Base-by-base conservation (phyloP, 2,113 vertebrate species). In the Osmerus eperlanus region DNA sequence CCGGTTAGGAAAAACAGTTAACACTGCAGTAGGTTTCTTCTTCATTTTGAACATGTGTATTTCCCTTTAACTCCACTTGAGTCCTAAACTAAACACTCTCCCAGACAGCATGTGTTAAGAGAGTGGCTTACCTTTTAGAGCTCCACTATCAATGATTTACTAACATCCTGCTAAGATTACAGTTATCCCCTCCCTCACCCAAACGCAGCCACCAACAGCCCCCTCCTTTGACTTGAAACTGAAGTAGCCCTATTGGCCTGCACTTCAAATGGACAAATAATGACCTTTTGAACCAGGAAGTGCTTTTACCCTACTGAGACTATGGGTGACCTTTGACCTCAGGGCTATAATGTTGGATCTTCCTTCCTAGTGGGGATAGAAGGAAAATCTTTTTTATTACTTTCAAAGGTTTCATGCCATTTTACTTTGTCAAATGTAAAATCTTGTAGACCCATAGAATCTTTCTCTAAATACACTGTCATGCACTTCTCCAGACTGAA, bases 111-210 rank as follows among this genome's bases (percentile, higher is more conserved):
- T 72, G 25, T 72, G 70, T 76, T 52, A 68, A 83, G 74, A 77
- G 70, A 73, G 67, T 75, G 66, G 70, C 68, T 74, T 77, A 67
- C 71, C 83, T 77, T 78, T 75, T 73, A 72, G 72, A 63, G 29
- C 74, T 81, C 70, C 72, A 65, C 81, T 80, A 87, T 88, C 82
- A 89, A 83, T 87, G 79, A 86, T 89, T 91, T 75, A 87, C 81
- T 56, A 82, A 84, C 76, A 77, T 77, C 2, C 75, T 86, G 75
- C 81, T 88, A 81, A 78, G 73, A 88, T 86, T 84, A 89, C 77
- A 78, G 67, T 63, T 47, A 58, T 41, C 32, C 71, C 65, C 70
- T 58, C 58, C 29, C 18, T 11, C 68, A 29, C 51, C 3, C 60
- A 52, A 28, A n/a, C 54, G 11, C 21, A 59, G 36, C 60, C n/a